Evolutionary conservation across 2,113 vertebrate genomes (phyloP).

Genomic region (Carassius carassius): DNA sequence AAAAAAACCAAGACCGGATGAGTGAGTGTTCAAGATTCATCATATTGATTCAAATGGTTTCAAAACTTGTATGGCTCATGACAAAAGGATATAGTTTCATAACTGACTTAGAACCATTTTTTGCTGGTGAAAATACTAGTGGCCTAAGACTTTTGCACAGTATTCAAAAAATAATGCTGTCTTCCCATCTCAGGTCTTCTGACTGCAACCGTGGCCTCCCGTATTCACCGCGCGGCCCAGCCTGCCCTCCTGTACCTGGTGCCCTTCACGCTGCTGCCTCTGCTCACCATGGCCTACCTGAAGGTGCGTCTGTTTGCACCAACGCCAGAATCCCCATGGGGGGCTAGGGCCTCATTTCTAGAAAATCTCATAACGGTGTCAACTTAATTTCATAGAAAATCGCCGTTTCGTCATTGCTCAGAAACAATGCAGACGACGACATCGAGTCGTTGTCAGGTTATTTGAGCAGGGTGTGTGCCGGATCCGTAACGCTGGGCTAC

Average conservation of each 20-base stretch:
- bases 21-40: no score
- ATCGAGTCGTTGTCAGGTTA: background rate
- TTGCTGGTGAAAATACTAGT: no score
- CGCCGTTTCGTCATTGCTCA: background rate
- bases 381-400: background rate
- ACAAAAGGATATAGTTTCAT: no score
- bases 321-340: background rate
- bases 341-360: background rate
- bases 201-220: slow-evolving; percentile 97
- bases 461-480: slow-evolving; percentile 22
- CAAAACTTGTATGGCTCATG: no score
- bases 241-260: slow-evolving; percentile 98
- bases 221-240: slow-evolving; percentile 97
- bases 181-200: slow-evolving; percentile 81
- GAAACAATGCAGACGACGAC: background rate
- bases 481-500: background rate
- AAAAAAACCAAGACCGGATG: no score
- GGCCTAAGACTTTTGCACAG: no score
- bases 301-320: slow-evolving; percentile 80
- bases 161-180: no score
- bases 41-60: no score
- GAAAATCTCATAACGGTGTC: background rate
- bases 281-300: slow-evolving; percentile 99
- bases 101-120: no score
- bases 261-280: slow-evolving; percentile 97